Conservation (phyloP, 1,140 invertebrate genomes). For the Sycophaga agraensis region DNA sequence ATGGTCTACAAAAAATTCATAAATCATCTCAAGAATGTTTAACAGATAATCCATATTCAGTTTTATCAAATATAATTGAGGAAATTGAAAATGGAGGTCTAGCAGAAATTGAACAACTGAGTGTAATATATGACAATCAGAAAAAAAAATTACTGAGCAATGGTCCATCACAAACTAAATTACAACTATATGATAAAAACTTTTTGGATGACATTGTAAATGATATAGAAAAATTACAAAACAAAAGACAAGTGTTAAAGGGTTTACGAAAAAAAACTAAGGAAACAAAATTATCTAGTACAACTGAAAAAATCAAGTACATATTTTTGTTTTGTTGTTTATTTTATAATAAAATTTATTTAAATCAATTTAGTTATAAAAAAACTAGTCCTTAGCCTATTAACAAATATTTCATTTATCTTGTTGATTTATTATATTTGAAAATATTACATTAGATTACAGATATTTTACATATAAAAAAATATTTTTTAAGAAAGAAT, state of each 20-base stretch:
- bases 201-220: conserved; percentile 34
- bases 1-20: conserved; percentile 42
- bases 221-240: conserved; percentile 26
- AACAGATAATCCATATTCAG: conserved; percentile 36
- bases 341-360: too few relatives aligned
- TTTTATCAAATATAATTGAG: conserved; percentile 37
- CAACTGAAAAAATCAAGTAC: conserved; percentile 19
- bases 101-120: conserved; percentile 35
- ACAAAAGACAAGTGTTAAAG: conserved; percentile 3
- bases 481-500: too few relatives aligned
- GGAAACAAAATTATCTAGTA: neutral
- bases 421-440: too few relatives aligned
- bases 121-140: conserved; percentile 38
- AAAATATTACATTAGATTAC: too few relatives aligned
- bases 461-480: too few relatives aligned
- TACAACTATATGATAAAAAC: conserved; percentile 38
- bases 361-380: too few relatives aligned
- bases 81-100: conserved; percentile 32
- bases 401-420: too few relatives aligned
- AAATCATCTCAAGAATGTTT: conserved; percentile 24
- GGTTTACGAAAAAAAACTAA: conserved; percentile 9
- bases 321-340: too few relatives aligned
- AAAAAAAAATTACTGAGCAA: conserved; percentile 29
- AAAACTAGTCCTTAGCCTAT: too few relatives aligned
- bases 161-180: neutral